Conservation (phyloP, 2,797 vertebrate species). For the Eulemur albifrons region DNA sequence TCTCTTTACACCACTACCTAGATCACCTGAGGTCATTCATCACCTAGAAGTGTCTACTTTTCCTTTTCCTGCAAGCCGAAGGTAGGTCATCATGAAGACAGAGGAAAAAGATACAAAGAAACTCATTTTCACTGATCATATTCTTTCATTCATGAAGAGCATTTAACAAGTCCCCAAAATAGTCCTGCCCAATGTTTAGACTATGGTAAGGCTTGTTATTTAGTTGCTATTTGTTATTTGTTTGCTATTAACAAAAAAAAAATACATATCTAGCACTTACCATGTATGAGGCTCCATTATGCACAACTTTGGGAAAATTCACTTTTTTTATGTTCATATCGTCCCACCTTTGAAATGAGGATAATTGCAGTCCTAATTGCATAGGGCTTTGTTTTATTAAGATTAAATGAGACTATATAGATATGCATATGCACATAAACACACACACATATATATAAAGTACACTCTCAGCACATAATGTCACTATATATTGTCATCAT, state of each 20-base stretch:
- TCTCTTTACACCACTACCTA: neutral
- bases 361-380: neutral
- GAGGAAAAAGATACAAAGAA: neutral
- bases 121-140: neutral
- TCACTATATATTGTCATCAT: neutral
- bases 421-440: neutral
- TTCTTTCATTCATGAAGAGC: neutral
- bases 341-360: neutral
- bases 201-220: neutral
- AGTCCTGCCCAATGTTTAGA: neutral
- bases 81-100: neutral
- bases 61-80: neutral
- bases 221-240: neutral
- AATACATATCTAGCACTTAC: neutral
- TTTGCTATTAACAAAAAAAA: neutral
- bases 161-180: neutral
- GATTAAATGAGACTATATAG: neutral
- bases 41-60: neutral
- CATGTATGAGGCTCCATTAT: accelerated
- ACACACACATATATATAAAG: neutral
- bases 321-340: neutral
- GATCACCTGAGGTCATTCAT: neutral
- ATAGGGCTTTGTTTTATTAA: neutral
- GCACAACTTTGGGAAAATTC: neutral
- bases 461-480: neutral